Conservation (phyloP, 2,888 invertebrate genomes). For the Lasioglossum villosulum region DNA sequence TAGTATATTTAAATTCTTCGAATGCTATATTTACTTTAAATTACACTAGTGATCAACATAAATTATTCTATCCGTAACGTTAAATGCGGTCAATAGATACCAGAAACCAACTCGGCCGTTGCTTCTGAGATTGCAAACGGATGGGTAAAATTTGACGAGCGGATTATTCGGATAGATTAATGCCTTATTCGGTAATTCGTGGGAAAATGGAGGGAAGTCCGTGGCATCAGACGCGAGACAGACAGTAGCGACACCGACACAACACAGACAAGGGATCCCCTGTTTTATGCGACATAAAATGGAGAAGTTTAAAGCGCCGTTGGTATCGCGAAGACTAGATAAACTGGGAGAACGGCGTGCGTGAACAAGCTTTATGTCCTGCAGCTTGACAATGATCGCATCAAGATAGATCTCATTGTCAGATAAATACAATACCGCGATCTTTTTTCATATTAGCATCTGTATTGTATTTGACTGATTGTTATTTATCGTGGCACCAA, state of each 20-base stretch:
- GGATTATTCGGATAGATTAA: no score
- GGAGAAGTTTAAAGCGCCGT: background rate
- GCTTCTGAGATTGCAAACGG: background rate
- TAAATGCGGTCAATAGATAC: background rate
- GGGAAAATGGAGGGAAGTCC: background rate
- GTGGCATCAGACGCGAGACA: background rate
- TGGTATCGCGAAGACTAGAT: background rate
- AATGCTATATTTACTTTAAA: no score
- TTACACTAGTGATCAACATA: no score
- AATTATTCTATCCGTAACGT: background rate
- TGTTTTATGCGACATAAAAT: background rate
- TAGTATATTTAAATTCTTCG: no score
- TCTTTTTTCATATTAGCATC: background rate
- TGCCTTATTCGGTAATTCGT: no score
- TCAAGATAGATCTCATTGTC: background rate
- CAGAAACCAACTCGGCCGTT: background rate
- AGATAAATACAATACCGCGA: background rate
- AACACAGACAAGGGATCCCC: slow-evolving; percentile 5
- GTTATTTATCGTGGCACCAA: no score
- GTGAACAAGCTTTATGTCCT: background rate
- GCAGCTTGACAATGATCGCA: background rate
- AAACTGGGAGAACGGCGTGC: background rate
- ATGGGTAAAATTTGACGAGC: background rate
- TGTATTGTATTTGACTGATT: no score
- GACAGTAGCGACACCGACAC: slow-evolving; percentile 35